A percentile compares a stretch with the other conserved stretches of the same genome.
Conservation (phyloP, 2,113 vertebrate genomes). For the Gobius niger region DNA sequence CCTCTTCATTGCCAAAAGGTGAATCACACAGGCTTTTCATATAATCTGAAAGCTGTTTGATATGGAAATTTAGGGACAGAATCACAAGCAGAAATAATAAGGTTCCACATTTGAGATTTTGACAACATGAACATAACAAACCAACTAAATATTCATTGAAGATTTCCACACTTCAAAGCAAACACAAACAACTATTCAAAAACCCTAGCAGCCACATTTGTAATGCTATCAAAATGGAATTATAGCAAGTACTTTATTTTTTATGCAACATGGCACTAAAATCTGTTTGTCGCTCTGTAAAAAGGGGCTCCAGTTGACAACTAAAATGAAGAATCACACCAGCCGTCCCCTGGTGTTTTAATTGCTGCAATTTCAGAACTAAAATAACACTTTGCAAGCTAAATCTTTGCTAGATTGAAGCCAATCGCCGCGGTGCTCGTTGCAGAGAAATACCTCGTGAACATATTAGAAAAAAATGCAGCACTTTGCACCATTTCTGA, state of each 20-base stretch:
- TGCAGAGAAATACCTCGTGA: background rate
- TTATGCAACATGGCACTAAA: conserved; percentile 3
- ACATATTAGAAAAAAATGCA: background rate
- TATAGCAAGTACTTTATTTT: background rate
- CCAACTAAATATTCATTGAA: background rate
- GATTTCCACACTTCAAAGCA: background rate
- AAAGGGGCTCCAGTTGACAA: background rate
- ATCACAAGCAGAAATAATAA: no score
- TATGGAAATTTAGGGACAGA: no score
- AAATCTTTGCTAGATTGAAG: conserved; percentile 2
- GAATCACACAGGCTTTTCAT: no score
- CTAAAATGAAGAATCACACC: background rate
- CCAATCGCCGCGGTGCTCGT: background rate
- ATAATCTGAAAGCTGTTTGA: no score
- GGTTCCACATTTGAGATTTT: no score
- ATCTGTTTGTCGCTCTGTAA: background rate
- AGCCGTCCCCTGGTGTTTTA: background rate
- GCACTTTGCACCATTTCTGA: background rate
- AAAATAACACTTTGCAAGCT: background rate
- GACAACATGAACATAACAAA: no score
- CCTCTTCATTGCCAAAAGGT: no score
- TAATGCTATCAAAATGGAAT: background rate
- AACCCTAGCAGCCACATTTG: background rate
- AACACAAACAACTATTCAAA: background rate
- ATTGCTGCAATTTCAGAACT: conserved; percentile 1